phyloP scores from a whole-genome alignment of 2,888 invertebrate genomes.

The Idaea dimidiata region DNA sequence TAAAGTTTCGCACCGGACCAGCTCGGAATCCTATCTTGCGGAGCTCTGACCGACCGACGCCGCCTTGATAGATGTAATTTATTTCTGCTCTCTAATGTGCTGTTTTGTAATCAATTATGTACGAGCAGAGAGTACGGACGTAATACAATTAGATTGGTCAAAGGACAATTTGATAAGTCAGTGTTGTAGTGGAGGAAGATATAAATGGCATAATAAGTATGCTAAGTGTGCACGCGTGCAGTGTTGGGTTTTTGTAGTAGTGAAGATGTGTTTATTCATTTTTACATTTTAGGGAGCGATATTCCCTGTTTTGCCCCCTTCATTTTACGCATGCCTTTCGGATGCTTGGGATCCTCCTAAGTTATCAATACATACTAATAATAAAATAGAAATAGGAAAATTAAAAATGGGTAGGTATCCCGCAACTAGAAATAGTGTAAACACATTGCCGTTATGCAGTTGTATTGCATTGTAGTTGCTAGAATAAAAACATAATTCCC shows the following conservation, averaged over 20 bases:
- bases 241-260: not conserved
- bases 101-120: not conserved
- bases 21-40: slow-evolving; percentile 38
- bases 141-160: not conserved
- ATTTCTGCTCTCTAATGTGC: not conserved
- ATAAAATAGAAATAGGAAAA: no score
- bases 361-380: no score
- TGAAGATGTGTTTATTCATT: not conserved
- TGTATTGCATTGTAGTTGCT: no score
- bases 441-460: no score
- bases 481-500: no score
- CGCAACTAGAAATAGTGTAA: no score
- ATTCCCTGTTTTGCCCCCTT: no score
- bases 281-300: no score
- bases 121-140: slow-evolving; percentile 14
- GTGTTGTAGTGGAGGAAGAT: not conserved
- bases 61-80: not conserved
- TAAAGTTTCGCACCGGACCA: slow-evolving; percentile 52
- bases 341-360: no score
- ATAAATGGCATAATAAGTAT: not conserved
- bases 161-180: not conserved
- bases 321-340: no score
- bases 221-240: not conserved
- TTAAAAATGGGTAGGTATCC: no score
- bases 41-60: slow-evolving; percentile 7